These are phyloP conservation scores for Xanthorhoe designata DNA, from an alignment of 2,888 invertebrate genomes.

Conservation along the genomic window DNA sequence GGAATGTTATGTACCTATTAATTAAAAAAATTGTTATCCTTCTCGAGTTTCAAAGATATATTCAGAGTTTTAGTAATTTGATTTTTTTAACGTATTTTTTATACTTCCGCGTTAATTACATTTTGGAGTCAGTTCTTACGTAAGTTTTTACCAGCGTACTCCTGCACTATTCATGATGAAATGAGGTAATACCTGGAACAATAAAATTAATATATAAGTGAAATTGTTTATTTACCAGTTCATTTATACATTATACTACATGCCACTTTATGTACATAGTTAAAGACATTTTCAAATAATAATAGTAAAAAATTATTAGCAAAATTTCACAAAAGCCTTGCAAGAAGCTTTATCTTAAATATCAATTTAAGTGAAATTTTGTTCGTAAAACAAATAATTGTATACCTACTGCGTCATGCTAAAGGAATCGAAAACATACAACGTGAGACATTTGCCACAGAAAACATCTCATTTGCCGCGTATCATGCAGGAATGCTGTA, in stretches of 20 bases:
- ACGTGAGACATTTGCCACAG: conserved; percentile 2
- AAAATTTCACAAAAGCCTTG: too few species aligned
- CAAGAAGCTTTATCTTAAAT: too few species aligned
- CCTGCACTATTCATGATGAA: conserved; percentile 37
- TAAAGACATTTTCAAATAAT: too few species aligned
- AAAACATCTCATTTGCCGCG: conserved; percentile 54
- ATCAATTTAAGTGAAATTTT: too few species aligned
- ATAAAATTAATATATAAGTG: conserved; percentile 38
- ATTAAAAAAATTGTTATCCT: conserved; percentile 30
- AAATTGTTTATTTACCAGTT: not conserved
- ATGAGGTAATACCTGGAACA: conserved; percentile 67
- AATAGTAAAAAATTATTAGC: too few species aligned
- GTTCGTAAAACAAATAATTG: too few species aligned
- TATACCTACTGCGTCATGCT: too few species aligned
- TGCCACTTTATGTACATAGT: too few species aligned
- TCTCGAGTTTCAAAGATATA: conserved; percentile 1
- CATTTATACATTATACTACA: too few species aligned
- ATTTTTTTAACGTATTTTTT: not conserved
- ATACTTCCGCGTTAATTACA: not conserved
- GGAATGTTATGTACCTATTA: not conserved
- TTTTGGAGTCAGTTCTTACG: not conserved
- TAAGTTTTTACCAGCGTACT: conserved; percentile 1
- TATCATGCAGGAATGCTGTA: conserved; percentile 56
- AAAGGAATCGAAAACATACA: not conserved
- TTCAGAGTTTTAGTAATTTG: not conserved